Conservation (phyloP, 2,888 invertebrate genomes). For the Cerastis rubricosa region DNA sequence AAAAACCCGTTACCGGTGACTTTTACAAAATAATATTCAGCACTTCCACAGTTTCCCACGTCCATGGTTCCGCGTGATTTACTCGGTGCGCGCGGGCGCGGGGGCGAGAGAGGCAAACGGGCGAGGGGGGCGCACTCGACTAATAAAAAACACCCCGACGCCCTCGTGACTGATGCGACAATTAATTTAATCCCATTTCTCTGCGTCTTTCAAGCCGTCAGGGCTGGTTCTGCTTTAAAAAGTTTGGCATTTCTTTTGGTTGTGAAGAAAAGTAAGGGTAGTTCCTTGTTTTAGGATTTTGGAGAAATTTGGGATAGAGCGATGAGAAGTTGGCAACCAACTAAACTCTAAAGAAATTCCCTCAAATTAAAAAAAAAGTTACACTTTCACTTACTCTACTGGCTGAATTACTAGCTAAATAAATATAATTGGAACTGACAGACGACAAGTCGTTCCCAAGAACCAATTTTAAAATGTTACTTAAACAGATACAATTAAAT, state of each 20-base stretch:
- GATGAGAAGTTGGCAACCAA: neutral
- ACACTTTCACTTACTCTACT: neutral
- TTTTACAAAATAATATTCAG: conserved; percentile 41
- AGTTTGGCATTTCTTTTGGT: conserved; percentile 11
- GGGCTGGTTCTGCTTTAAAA: conserved; percentile 76
- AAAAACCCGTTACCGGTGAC: conserved; percentile 1
- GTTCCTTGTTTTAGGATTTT: neutral
- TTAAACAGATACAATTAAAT: neutral
- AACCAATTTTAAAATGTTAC: neutral
- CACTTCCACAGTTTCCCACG: conserved; percentile 71
- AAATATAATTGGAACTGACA: neutral
- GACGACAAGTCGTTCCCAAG: neutral
- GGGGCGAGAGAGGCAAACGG: conserved; percentile 58
- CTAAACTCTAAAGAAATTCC: too few species aligned
- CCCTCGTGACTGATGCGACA: conserved; percentile 91
- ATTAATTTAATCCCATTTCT: conserved; percentile 91
- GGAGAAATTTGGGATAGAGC: neutral
- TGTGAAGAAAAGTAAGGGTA: neutral
- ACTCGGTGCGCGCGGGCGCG: conserved; percentile 76
- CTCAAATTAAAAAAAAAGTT: neutral
- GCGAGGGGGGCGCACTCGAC: conserved; percentile 83
- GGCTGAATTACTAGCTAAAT: neutral
- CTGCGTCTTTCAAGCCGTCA: conserved; percentile 87
- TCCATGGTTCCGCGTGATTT: conserved; percentile 82
- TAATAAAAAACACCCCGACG: conserved; percentile 91